A percentile compares a stretch with the other conserved stretches of the same genome.
Conservation (phyloP, 2,113 vertebrate species). For the Otocyon megalotis region DNA sequence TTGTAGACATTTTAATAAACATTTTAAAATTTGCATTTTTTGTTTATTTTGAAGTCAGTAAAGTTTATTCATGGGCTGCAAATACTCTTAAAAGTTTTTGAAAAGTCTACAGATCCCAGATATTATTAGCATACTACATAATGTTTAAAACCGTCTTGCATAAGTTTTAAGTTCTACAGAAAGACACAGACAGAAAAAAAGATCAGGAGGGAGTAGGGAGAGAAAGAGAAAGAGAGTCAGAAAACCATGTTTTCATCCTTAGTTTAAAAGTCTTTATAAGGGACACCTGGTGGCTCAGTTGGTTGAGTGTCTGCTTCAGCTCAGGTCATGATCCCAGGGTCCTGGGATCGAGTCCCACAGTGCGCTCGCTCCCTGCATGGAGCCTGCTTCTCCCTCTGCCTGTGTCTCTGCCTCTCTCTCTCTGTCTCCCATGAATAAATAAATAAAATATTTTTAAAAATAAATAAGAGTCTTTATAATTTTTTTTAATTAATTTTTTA, state of each 20-base stretch:
- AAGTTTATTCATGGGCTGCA: not conserved
- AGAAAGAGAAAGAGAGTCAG: not conserved
- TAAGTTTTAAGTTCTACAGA: not conserved
- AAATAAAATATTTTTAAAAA: too few species aligned
- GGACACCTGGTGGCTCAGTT: too few species aligned
- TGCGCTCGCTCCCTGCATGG: too few species aligned
- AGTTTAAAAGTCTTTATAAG: not conserved
- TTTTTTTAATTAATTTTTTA: too few species aligned
- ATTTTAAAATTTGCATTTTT: not conserved
- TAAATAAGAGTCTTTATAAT: too few species aligned
- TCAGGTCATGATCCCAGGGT: too few species aligned
- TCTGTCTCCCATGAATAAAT: too few species aligned
- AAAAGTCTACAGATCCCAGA: not conserved
- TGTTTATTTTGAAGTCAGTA: not conserved
- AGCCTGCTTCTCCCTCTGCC: too few species aligned
- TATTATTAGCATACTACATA: not conserved
- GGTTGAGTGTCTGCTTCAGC: too few species aligned
- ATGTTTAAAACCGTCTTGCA: not conserved
- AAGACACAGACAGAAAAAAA: not conserved
- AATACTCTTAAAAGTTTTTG: not conserved
- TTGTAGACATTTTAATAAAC: not conserved
- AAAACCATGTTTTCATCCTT: not conserved
- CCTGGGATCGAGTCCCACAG: too few species aligned
- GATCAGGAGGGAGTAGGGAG: not conserved
- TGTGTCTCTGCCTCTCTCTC: too few species aligned